phyloP scores from a whole-genome alignment of 1,140 invertebrate species.

The Agraylea sexmaculata region DNA sequence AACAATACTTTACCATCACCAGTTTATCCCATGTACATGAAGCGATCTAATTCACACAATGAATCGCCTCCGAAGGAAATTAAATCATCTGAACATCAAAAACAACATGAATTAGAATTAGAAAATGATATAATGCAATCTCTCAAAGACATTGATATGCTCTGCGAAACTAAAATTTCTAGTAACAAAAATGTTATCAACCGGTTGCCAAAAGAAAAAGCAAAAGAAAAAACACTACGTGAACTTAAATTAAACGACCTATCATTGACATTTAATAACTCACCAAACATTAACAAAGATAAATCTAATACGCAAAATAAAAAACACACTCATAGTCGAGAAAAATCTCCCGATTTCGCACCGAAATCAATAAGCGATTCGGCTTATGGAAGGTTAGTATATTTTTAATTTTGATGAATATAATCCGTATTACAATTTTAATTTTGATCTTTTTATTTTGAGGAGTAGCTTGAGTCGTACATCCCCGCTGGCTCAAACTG shows the following conservation, averaged over 20 bases:
- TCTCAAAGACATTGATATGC: constrained; percentile 38
- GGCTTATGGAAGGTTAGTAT: constrained; percentile 43
- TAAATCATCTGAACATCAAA: constrained; percentile 26
- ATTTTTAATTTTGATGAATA: no score
- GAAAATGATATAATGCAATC: constrained; percentile 41
- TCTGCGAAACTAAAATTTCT: constrained; percentile 28
- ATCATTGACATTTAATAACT: constrained; percentile 7
- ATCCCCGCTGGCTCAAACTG: constrained; percentile 7
- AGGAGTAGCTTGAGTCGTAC: constrained; percentile 20
- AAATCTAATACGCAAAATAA: background rate
- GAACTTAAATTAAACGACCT: constrained; percentile 13
- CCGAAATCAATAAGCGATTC: constrained; percentile 33
- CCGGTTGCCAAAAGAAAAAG: constrained; percentile 6
- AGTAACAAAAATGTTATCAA: constrained; percentile 6
- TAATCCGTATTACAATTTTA: background rate
- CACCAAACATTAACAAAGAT: background rate
- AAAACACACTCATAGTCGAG: no score
- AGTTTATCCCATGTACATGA: constrained; percentile 35
- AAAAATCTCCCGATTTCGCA: constrained; percentile 14
- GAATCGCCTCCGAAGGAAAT: constrained; percentile 33
- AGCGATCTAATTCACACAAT: constrained; percentile 38
- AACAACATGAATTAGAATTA: constrained; percentile 28
- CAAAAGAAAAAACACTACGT: constrained; percentile 8
- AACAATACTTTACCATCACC: constrained; percentile 35
- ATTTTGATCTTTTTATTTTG: constrained; percentile 8